Conservation (phyloP, 1,140 invertebrate species). For the Zaprionus ornatus region DNA sequence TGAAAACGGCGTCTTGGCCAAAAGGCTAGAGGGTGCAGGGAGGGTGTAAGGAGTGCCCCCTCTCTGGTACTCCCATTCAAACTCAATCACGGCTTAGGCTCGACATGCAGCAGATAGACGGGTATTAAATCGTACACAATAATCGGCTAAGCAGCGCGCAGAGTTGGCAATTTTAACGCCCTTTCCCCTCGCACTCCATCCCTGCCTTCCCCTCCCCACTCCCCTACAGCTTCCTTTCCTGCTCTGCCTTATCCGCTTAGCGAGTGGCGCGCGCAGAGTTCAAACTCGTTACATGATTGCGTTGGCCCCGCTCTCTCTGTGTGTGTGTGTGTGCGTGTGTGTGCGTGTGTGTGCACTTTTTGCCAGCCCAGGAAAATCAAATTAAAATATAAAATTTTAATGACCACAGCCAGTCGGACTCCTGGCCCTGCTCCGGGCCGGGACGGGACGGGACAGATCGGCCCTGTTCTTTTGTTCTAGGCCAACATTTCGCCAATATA, state of each 20-base stretch:
- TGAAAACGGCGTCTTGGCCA: slow-evolving; percentile 48
- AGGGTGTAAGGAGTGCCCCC: neutral
- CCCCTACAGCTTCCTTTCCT: neutral
- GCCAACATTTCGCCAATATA: slow-evolving; percentile 64
- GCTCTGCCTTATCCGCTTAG: slow-evolving; percentile 63
- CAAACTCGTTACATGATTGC: slow-evolving; percentile 70
- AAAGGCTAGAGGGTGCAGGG: neutral
- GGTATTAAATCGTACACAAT: slow-evolving; percentile 58
- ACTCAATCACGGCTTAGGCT: slow-evolving; percentile 64
- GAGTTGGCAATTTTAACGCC: slow-evolving; percentile 57
- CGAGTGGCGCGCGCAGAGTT: slow-evolving; percentile 28
- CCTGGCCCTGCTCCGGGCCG: neutral
- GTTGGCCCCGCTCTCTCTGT: neutral
- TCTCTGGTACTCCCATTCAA: slow-evolving; percentile 22
- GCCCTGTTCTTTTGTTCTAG: slow-evolving; percentile 67
- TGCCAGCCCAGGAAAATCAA: slow-evolving; percentile 68
- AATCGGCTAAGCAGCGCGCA: slow-evolving; percentile 60
- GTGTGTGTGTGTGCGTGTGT: slow-evolving; percentile 27
- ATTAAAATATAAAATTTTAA: slow-evolving; percentile 82
- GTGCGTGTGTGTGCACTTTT: slow-evolving; percentile 15
- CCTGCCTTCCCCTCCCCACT: neutral
- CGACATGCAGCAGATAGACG: slow-evolving; percentile 52
- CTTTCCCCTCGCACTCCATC: neutral
- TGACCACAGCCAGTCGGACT: slow-evolving; percentile 53
- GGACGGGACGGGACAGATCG: too few species aligned